phyloP scores from a whole-genome alignment of 2,888 invertebrate species.

The Machimus rusticus region DNA sequence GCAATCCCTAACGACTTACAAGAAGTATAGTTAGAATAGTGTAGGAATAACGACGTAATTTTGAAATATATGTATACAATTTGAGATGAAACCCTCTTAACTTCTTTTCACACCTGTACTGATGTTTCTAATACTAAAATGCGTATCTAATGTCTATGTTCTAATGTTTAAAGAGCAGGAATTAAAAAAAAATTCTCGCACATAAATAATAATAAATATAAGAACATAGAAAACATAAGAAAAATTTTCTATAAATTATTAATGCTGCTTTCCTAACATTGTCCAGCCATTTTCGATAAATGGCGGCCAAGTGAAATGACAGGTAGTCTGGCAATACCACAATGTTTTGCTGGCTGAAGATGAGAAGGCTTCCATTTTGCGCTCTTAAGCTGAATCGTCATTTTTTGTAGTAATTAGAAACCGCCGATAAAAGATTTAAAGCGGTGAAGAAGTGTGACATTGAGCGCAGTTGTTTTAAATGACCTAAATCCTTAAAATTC shows the following conservation, averaged over 20 bases:
- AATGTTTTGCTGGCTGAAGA: neutral
- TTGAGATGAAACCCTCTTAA: too few species aligned
- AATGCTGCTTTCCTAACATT: neutral
- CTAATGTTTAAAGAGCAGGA: too few species aligned
- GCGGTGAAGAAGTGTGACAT: neutral
- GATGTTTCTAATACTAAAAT: too few species aligned
- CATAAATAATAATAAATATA: too few species aligned
- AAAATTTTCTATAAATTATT: neutral
- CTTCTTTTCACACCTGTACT: too few species aligned
- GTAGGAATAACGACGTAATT: too few species aligned
- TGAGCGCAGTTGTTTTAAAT: neutral
- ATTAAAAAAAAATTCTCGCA: too few species aligned
- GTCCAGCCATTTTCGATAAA: neutral
- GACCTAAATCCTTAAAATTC: neutral
- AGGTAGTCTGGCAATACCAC: neutral
- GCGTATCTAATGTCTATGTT: too few species aligned
- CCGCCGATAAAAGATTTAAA: neutral
- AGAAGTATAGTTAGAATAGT: too few species aligned
- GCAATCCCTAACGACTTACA: too few species aligned
- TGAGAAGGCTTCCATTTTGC: neutral
- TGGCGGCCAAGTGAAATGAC: neutral
- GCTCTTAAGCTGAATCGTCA: neutral
- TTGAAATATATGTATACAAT: too few species aligned
- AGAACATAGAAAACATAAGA: too few species aligned
- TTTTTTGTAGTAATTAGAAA: neutral